Evolutionary conservation across 1,140 invertebrate species (phyloP).

Genomic region (Reticulitermes speratus): DNA sequence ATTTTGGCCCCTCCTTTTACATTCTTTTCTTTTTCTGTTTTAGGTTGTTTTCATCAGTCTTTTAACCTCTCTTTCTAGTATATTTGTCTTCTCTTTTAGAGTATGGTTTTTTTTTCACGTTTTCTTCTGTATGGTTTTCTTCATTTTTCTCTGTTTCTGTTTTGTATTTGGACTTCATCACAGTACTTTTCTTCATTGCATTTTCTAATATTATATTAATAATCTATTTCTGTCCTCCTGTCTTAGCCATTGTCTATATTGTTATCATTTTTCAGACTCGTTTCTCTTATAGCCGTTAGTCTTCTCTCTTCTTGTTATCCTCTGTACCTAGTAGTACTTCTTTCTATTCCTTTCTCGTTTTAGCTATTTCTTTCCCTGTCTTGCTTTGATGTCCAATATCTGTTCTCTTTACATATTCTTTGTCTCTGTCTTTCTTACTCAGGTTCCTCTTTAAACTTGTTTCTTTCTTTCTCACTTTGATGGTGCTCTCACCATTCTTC

Average conservation of each 20-base stretch:
- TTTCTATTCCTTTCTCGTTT: neutral
- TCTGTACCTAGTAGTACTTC: neutral
- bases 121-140: neutral
- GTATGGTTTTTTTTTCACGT: neutral
- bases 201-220: no score
- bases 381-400: neutral
- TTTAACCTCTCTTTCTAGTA: neutral
- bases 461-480: neutral
- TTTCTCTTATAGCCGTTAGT: neutral
- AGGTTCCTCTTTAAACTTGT: neutral
- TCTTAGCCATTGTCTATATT: neutral
- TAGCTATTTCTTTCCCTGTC: neutral
- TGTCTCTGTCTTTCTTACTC: neutral
- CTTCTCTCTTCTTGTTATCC: neutral
- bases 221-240: no score
- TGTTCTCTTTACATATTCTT: neutral
- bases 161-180: no score
- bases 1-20: neutral
- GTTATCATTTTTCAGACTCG: neutral
- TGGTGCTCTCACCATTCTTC: neutral
- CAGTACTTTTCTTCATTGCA: no score
- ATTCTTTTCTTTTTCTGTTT: neutral
- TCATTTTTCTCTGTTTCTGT: neutral
- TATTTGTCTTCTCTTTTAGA: neutral
- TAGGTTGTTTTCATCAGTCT: neutral